Conservation (phyloP, 2,888 invertebrate genomes). For the Cartodere bifasciata region DNA sequence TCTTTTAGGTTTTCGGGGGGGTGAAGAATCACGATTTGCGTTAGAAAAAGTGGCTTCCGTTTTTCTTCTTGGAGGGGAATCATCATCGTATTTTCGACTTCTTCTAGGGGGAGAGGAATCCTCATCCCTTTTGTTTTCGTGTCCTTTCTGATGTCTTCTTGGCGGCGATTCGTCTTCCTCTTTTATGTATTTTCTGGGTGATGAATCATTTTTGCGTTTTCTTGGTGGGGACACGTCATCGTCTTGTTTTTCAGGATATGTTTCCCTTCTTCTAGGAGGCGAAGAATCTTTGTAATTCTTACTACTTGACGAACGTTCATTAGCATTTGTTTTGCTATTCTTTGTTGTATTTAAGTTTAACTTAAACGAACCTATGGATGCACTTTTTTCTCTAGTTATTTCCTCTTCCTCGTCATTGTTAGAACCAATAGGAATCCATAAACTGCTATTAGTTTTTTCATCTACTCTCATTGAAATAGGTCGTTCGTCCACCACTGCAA, state of each 20-base stretch:
- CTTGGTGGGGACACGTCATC: constrained; percentile 24
- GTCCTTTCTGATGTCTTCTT: constrained; percentile 10
- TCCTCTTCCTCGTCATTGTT: neutral
- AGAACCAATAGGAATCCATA: constrained; percentile 29
- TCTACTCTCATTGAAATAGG: constrained; percentile 46
- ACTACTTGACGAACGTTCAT: constrained; percentile 3
- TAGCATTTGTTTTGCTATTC: constrained; percentile 13
- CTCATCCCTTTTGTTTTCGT: too few species aligned
- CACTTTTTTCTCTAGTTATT: neutral
- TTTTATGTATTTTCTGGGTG: constrained; percentile 12
- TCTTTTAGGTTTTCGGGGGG: constrained; percentile 15
- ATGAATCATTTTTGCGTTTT: constrained; percentile 18
- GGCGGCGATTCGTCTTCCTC: constrained; percentile 10
- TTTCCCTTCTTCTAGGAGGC: constrained; percentile 13
- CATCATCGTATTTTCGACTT: constrained; percentile 9
- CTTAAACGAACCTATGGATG: too few species aligned
- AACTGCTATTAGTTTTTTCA: constrained; percentile 26
- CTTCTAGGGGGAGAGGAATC: constrained; percentile 24
- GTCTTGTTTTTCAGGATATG: constrained; percentile 6
- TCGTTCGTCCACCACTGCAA: constrained; percentile 74
- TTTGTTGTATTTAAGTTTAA: constrained; percentile 3
- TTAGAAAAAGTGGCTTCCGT: too few species aligned
- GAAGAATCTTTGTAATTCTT: constrained; percentile 10
- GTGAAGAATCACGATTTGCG: constrained; percentile 16
- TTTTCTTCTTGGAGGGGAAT: constrained; percentile 22